These are phyloP conservation scores for Hemibagrus wyckioides DNA, from an alignment of 2,113 vertebrate species.

Conservation along the genomic window DNA sequence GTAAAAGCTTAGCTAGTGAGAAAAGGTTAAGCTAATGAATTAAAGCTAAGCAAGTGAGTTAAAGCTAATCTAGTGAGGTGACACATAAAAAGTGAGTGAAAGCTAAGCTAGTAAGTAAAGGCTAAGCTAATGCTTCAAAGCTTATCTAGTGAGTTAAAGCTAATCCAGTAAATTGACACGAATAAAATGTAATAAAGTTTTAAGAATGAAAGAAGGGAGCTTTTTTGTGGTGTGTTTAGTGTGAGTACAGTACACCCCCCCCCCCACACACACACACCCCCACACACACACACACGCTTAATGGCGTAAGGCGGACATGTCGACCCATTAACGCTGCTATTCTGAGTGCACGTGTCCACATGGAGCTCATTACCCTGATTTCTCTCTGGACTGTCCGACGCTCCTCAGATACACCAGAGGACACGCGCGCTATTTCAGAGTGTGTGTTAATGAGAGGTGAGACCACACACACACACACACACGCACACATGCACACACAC, in stretches of 20 bases:
- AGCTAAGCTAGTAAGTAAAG: too few species aligned
- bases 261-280: not conserved
- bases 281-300: not conserved
- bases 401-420: slow-evolving; percentile 4
- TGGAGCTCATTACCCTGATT: slow-evolving; percentile 19
- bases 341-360: slow-evolving; percentile 17
- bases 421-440: not conserved
- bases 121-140: too few species aligned
- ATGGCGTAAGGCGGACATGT: not conserved
- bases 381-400: slow-evolving; percentile 5
- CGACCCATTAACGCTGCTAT: slow-evolving; percentile 13
- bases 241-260: not conserved
- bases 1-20: too few species aligned
- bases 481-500: not conserved
- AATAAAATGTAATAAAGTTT: too few species aligned
- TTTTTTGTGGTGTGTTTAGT: too few species aligned
- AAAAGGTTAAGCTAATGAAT: too few species aligned
- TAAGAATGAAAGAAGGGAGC: too few species aligned
- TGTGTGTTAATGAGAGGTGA: not conserved
- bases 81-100: too few species aligned
- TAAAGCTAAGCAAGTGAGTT: too few species aligned
- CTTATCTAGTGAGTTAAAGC: too few species aligned
- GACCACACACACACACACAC: not conserved
- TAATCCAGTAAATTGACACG: too few species aligned
- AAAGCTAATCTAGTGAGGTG: too few species aligned